Conservation (phyloP, 1,140 invertebrate species). For the Yoshiicerus persimilis region DNA sequence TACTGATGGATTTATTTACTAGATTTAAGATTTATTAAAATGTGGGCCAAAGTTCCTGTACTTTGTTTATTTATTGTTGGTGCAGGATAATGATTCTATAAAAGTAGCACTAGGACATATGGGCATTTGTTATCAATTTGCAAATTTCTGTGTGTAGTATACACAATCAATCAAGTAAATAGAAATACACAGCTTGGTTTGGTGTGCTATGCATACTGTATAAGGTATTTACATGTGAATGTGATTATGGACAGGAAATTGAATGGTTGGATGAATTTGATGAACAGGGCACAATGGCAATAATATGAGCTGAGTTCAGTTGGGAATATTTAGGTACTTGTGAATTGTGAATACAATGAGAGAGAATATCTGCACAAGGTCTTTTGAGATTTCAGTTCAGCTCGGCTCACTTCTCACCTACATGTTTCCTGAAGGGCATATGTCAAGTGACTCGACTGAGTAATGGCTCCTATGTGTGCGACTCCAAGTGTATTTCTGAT, state of each 20-base stretch:
- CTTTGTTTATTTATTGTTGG: neutral
- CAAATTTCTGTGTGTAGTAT: neutral
- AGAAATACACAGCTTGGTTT: too few relatives aligned
- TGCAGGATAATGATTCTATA: neutral
- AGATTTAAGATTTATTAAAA: neutral
- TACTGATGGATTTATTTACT: too few relatives aligned
- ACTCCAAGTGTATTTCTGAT: neutral
- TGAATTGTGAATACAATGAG: neutral
- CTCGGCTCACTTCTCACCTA: neutral
- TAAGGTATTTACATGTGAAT: neutral
- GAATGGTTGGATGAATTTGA: neutral
- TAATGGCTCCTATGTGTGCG: neutral
- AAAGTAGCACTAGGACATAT: neutral
- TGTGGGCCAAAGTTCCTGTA: neutral
- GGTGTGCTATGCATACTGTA: too few relatives aligned
- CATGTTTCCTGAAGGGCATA: constrained; percentile 21
- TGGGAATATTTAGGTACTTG: neutral
- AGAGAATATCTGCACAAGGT: neutral
- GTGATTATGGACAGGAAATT: neutral
- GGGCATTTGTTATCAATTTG: neutral
- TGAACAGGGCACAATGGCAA: neutral
- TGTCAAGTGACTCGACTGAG: neutral
- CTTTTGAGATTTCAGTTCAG: neutral
- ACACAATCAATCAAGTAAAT: neutral
- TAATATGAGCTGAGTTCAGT: neutral